phyloP scores from a whole-genome alignment of 1,140 invertebrate genomes.

The Dermatophagoides farinae region DNA sequence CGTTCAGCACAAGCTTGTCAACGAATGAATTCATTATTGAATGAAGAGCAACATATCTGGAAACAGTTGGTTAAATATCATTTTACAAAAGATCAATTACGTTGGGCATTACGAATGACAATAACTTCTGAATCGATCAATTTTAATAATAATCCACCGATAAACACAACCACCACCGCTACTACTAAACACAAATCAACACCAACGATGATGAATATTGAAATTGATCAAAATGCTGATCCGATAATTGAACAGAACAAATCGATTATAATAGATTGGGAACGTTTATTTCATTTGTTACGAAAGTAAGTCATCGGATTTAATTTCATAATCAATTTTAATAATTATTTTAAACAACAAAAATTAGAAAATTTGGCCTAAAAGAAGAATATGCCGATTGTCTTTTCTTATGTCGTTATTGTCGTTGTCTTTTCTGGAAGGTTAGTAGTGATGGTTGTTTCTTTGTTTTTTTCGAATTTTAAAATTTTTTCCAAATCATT shows the following conservation, averaged over 20 bases:
- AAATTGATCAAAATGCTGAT: slow-evolving; percentile 22
- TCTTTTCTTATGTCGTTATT: slow-evolving; percentile 77
- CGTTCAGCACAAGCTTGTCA: slow-evolving; percentile 44
- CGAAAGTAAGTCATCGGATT: slow-evolving; percentile 34
- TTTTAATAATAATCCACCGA: not conserved
- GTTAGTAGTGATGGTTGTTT: slow-evolving; percentile 23
- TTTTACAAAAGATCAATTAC: slow-evolving; percentile 64
- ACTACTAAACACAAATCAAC: too few species aligned
- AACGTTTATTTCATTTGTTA: slow-evolving; percentile 45
- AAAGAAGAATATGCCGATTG: slow-evolving; percentile 87
- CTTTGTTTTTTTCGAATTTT: not conserved
- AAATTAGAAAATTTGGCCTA: slow-evolving; percentile 53
- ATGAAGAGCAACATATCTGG: slow-evolving; percentile 72
- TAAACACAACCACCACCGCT: too few species aligned
- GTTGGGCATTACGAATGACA: slow-evolving; percentile 28
- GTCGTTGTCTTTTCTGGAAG: slow-evolving; percentile 90
- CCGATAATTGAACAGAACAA: not conserved
- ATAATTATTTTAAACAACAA: slow-evolving; percentile 18
- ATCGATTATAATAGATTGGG: slow-evolving; percentile 35
- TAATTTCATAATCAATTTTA: slow-evolving; percentile 11
- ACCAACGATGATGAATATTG: not conserved
- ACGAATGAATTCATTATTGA: slow-evolving; percentile 49
- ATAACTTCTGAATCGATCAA: too few species aligned
- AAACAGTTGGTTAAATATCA: slow-evolving; percentile 72
- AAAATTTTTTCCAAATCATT: not conserved